These are phyloP conservation scores for Ciona savignyi DNA, from an alignment of 23 tunicate genomes.

Conservation along the genomic window DNA sequence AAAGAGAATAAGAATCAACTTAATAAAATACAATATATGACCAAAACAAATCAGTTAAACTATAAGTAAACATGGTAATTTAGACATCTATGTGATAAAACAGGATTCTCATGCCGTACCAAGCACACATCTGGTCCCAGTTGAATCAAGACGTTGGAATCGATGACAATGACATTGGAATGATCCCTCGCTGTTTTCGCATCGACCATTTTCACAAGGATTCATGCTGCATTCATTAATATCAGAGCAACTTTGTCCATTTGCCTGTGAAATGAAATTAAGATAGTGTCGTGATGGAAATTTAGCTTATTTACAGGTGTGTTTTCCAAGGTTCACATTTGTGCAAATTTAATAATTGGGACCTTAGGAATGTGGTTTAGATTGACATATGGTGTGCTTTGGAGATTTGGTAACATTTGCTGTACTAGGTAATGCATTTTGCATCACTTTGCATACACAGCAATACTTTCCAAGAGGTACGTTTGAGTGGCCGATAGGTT, in stretches of 20 bases:
- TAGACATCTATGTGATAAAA: background rate
- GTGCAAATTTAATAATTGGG: too few species aligned
- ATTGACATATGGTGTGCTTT: too few species aligned
- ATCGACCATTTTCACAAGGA: conserved; percentile 72
- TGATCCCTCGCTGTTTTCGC: conserved; percentile 51
- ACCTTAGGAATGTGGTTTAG: too few species aligned
- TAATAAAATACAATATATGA: too few species aligned
- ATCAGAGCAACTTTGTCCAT: conserved; percentile 44
- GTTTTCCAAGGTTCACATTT: too few species aligned
- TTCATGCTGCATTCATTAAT: conserved; percentile 66
- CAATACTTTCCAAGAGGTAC: too few species aligned
- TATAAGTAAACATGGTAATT: background rate
- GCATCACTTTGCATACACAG: too few species aligned
- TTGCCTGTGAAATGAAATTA: conserved; percentile 1
- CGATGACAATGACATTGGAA: conserved; percentile 78
- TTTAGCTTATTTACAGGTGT: too few species aligned
- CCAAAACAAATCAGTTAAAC: background rate
- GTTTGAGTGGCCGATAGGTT: background rate
- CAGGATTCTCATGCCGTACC: conserved; percentile 29
- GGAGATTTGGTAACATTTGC: too few species aligned
- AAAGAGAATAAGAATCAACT: too few species aligned
- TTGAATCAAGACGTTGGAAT: conserved; percentile 68
- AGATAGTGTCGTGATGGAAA: conserved; percentile 12
- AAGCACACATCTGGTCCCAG: conserved; percentile 69
- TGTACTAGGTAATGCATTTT: too few species aligned